phyloP scores from a whole-genome alignment of 2,113 vertebrate species.

The Motacilla tschutschensis region DNA sequence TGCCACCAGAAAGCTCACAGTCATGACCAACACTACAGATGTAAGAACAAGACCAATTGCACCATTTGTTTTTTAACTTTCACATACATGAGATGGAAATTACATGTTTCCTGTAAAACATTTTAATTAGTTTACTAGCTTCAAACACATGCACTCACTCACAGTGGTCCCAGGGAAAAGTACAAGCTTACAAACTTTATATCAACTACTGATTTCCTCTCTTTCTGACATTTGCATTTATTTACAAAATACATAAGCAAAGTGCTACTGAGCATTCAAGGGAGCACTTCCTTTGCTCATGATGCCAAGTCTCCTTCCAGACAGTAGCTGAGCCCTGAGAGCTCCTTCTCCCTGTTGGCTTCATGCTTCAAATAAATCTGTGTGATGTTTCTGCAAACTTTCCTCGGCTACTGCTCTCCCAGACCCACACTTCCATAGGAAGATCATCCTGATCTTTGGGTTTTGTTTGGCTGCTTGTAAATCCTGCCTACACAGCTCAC shows the following conservation, averaged over 20 bases:
- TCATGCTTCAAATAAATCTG: neutral
- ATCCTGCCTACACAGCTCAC: neutral
- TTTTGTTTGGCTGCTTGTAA: neutral
- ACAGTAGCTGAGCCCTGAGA: neutral
- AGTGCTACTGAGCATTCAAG: neutral
- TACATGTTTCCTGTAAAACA: neutral
- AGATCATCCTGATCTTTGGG: neutral
- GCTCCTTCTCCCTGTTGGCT: neutral
- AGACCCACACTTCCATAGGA: neutral
- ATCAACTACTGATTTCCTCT: neutral
- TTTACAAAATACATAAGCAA: neutral
- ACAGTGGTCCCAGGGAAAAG: neutral
- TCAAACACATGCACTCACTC: neutral
- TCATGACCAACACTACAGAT: neutral
- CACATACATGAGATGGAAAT: fast-evolving
- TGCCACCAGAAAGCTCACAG: neutral
- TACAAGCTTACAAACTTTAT: neutral
- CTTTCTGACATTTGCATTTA: neutral
- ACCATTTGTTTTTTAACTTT: neutral
- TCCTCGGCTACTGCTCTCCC: neutral
- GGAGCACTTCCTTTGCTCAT: neutral
- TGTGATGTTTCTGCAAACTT: neutral
- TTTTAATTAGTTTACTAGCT: neutral
- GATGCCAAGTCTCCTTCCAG: neutral
- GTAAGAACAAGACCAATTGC: neutral